phyloP scores from a whole-genome alignment of 1,140 invertebrate genomes.

The Ostrea denselamellosa region DNA sequence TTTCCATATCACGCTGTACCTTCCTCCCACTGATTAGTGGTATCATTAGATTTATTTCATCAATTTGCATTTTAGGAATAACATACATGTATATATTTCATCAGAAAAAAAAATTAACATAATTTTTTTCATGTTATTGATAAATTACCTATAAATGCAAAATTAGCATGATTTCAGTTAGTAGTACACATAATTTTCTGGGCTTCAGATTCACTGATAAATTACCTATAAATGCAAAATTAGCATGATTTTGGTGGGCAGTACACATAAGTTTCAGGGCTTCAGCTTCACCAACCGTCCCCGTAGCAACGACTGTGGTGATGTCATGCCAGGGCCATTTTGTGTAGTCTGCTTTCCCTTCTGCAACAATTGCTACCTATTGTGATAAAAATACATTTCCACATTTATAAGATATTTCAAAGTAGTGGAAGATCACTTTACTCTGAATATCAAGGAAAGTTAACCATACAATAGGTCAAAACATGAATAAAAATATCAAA shows the following conservation, averaged over 20 bases:
- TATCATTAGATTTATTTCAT: no score
- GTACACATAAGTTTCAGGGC: neutral
- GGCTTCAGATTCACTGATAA: neutral
- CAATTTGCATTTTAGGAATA: no score
- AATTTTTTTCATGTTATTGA: no score
- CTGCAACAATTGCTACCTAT: neutral
- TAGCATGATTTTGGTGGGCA: conserved; percentile 5
- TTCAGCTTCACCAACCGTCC: neutral
- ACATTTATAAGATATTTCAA: no score
- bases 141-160: conserved; percentile 24
- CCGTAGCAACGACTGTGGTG: neutral
- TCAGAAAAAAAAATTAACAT: no score
- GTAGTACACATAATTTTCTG: neutral
- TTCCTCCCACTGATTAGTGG: no score
- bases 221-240: conserved; percentile 28
- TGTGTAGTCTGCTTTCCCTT: neutral
- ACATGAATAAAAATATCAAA: no score
- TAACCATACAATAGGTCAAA: no score
- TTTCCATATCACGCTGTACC: no score
- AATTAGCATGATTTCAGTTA: neutral
- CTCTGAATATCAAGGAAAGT: no score
- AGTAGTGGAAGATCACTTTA: no score
- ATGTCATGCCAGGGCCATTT: neutral
- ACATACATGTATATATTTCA: no score
- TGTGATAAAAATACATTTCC: neutral